Conservation (phyloP, 2,888 invertebrate species). For the Oxytorus armatus region DNA sequence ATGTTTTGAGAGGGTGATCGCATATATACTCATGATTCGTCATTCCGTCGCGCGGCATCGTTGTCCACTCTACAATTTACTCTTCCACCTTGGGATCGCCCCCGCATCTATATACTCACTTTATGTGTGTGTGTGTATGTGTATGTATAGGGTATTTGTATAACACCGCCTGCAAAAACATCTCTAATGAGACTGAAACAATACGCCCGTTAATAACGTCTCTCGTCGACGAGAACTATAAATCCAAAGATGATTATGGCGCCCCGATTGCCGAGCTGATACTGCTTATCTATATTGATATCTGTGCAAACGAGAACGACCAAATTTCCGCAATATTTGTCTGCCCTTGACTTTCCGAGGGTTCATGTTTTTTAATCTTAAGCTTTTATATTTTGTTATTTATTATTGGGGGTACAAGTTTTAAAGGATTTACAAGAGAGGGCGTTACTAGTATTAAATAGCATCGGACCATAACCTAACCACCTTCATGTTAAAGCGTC, state of each 20-base stretch:
- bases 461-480: no score
- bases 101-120: neutral
- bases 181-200: conserved; percentile 29
- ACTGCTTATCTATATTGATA: neutral
- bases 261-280: neutral
- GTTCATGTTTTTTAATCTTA: no score
- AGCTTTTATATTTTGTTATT: no score
- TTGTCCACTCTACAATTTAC: conserved; percentile 57
- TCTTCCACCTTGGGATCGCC: conserved; percentile 17
- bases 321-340: no score
- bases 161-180: conserved; percentile 26
- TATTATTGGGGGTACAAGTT: no score
- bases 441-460: no score
- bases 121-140: neutral
- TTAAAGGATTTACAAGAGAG: no score
- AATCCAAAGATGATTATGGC: conserved; percentile 14
- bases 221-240: conserved; percentile 30
- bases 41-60: conserved; percentile 47
- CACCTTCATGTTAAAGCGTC: no score
- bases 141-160: conserved; percentile 2
- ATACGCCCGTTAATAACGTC: conserved; percentile 11
- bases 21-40: conserved; percentile 59
- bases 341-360: no score
- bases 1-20: conserved; percentile 47
- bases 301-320: no score